Evolutionary conservation across 2,797 vertebrate genomes (phyloP).

Genomic region (Pagetopsis macropterus): DNA sequence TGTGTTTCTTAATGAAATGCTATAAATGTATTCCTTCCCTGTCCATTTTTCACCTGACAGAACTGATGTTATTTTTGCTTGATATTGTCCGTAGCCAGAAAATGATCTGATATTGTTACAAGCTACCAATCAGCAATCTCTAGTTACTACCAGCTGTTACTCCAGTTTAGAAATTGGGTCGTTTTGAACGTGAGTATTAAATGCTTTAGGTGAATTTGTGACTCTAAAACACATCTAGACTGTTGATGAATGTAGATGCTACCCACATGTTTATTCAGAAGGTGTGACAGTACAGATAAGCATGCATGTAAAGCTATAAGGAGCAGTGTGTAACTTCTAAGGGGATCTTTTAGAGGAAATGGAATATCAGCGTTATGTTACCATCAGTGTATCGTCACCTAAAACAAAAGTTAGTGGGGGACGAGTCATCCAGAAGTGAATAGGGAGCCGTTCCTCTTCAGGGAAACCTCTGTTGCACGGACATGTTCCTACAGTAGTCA

Average conservation of each 20-base stretch:
- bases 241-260: background rate
- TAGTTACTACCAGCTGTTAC: background rate
- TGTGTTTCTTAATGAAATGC: background rate
- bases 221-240: background rate
- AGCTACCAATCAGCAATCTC: background rate
- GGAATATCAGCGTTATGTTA: too few species aligned
- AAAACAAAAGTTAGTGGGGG: too few species aligned
- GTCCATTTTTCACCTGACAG: background rate
- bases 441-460: too few species aligned
- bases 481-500: too few species aligned
- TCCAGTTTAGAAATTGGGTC: too few species aligned
- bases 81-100: background rate
- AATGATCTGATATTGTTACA: too few species aligned
- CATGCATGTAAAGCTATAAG: background rate
- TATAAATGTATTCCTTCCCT: background rate
- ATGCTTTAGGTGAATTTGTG: background rate
- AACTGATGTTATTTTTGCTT: background rate
- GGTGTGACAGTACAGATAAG: background rate
- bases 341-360: too few species aligned
- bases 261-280: background rate
- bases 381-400: too few species aligned
- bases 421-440: too few species aligned
- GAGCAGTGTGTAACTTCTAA: background rate
- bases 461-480: too few species aligned
- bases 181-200: background rate